These are phyloP conservation scores for Toxostoma redivivum DNA, from an alignment of 2,113 vertebrate species.

Conservation along the genomic window DNA sequence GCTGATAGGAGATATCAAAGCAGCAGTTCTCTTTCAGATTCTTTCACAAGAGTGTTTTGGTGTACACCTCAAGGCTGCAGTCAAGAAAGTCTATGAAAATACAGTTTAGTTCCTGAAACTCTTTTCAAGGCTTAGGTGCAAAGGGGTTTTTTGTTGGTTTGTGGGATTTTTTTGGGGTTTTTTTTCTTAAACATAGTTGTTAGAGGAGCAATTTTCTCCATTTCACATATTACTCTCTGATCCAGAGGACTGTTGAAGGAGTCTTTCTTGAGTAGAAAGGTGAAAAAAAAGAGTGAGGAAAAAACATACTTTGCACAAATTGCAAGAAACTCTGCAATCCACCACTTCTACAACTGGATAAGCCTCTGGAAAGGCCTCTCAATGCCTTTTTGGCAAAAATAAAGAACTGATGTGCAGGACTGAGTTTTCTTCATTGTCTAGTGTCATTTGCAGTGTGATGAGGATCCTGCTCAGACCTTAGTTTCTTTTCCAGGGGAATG, in stretches of 20 bases:
- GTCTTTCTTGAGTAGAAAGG: background rate
- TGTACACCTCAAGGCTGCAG: background rate
- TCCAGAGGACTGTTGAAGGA: background rate
- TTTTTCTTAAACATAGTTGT: background rate
- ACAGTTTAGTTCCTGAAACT: background rate
- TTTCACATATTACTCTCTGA: background rate
- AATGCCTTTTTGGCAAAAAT: background rate
- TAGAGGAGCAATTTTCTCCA: background rate
- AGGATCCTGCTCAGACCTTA: background rate
- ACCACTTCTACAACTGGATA: background rate
- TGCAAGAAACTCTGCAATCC: background rate
- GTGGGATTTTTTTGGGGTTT: too few relatives aligned
- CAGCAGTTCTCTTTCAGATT: background rate
- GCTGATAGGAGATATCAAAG: background rate
- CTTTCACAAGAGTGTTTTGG: background rate
- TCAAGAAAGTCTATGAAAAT: background rate
- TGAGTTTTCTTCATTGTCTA: background rate
- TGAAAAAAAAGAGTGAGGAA: background rate
- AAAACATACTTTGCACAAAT: background rate
- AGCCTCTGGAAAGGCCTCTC: background rate
- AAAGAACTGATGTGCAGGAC: background rate
- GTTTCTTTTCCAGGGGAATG: background rate
- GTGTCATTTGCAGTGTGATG: background rate
- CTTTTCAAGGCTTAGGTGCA: background rate
- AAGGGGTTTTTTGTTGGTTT: background rate